Base-by-base conservation (phyloP, 1,140 invertebrate species). In the Drosophila murphyi region DNA sequence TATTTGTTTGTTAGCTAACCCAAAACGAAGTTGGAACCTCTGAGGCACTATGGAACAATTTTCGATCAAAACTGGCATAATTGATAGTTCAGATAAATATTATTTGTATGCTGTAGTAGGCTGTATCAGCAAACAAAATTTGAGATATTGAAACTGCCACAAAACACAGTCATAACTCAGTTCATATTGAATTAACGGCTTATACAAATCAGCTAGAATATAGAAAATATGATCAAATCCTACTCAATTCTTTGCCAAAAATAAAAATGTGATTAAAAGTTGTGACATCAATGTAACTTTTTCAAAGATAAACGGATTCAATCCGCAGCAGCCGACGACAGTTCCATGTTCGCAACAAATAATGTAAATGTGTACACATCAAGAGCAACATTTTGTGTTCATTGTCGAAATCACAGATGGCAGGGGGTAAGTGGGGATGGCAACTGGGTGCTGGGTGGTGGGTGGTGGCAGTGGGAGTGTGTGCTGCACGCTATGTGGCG, bases 381-480 rank as follows among this genome's bases (percentile, higher is more conserved):
- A n/a, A 37, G 37, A 34, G 32, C 52, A 55, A 37, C 52, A 20
- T 37, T 37, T 55, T 55, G 52, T 55, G 52, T 5, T 20, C 52
- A 55, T 37, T 35, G 34, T 37, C 3, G 52, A 55, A 12, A 54
- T 6, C 5, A 51, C 20, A 32, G 20, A 35, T 63, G 35, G 37
- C 2, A 2, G 29, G 5, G n/a, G 2, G 12, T 10, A 4, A 20
- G 20, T 20, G n/a, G 32, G 7, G 39, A 41, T 35, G 20, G 20
- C 20, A 20, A 20, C 20, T 20, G 20, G 20, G 20, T 20, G 20
- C 0, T 20, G 20, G 20, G 20, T 20, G 10, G 10, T 2, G 8
- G 7, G 7, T 10, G 39, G 39, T 41, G 39, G 37, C 7, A 41
- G 10, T 3, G 39, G 6, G 39, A n/a, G 6, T n/a, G 39, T 3